Base-by-base conservation (phyloP, 64 coral and sea anemone species). In the Stylophora pistillata region DNA sequence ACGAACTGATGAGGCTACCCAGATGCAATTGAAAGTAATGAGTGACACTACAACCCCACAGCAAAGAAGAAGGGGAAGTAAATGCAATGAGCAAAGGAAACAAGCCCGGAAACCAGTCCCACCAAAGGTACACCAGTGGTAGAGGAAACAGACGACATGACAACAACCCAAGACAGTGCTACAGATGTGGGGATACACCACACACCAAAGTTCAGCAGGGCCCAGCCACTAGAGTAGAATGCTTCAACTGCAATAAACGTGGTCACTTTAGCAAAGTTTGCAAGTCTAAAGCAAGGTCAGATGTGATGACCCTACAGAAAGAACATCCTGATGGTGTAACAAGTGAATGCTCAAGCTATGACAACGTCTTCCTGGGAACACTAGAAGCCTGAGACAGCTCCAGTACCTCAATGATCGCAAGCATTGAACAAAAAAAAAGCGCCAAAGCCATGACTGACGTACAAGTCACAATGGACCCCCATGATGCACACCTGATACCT, bases 11-110 rank as follows among this genome's bases (percentile, higher is more conserved):
- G 20, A 96, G 82, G 90, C 90, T 11, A 92, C 81, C 0, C 18
- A 64, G 66, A 68, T 79, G n/a, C 94, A 92, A 62, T 59, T 92
- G 11, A 62, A 82, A 55, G 79, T 52, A 16, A 96, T 92, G 94
- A 55, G 77, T 9, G 61, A 53, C 21, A 53, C 56, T 18, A 25
- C 41, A 6, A 18, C n/a, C 56, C 88, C 33, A 10, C 79, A n/a
- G 14, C 79, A 92, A 85, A 7, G 29, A 88, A 7, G 57, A 80
- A 63, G 82, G 68, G 53, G 88, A 82, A 72, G 55, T 25, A 65
- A 73, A 55, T 76, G 68, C 53, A 15, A 41, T n/a, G 30, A 60
- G 58, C 23, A 81, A 76, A 88, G 88, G 88, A 79, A 91, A 90
- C 62, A 74, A 90, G 55, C 81, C 82, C 55, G 25, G 30, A 71